Evolutionary conservation across 2,888 invertebrate species (phyloP).

Genomic region (Drosophila vallismaia): DNA sequence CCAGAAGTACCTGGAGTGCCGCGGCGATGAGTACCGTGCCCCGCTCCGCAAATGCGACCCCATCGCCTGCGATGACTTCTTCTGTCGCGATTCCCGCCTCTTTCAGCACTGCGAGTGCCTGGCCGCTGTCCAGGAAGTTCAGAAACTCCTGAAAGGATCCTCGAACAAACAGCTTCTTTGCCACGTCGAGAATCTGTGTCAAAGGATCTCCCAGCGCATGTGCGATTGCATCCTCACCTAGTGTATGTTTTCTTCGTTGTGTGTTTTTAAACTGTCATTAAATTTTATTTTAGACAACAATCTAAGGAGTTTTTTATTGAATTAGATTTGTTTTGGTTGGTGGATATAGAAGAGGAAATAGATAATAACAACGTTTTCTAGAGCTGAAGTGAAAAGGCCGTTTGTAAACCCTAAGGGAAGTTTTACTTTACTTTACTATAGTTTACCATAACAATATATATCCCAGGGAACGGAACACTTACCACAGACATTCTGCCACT

Average conservation of each 20-base stretch:
- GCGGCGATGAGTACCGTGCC: not conserved
- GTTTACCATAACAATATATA: not conserved
- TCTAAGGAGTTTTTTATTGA: not conserved
- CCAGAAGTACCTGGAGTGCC: conserved; percentile 5
- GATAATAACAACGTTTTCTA: not conserved
- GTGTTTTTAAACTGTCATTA: not conserved
- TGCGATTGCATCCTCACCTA: conserved; percentile 14
- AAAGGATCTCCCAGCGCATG: conserved; percentile 13
- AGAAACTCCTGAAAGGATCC: conserved; percentile 18
- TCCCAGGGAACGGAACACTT: conserved; percentile 10
- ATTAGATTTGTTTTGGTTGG: not conserved
- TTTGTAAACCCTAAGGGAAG: too few species aligned
- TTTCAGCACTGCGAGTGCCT: conserved; percentile 52
- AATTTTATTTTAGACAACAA: not conserved
- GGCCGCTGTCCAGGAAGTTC: conserved; percentile 38
- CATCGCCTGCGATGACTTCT: conserved; percentile 32
- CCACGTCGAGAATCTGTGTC: conserved; percentile 8
- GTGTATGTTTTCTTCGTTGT: not conserved
- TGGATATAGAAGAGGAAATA: not conserved
- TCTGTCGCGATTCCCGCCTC: conserved; percentile 41
- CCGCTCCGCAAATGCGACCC: conserved; percentile 42
- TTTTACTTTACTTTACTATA: too few species aligned
- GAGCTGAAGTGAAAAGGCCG: conserved; percentile 1
- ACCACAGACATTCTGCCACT: conserved; percentile 51
- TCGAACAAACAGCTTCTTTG: not conserved